Evolutionary conservation across 2,797 vertebrate genomes (phyloP).

Genomic region (Lophius americanus): DNA sequence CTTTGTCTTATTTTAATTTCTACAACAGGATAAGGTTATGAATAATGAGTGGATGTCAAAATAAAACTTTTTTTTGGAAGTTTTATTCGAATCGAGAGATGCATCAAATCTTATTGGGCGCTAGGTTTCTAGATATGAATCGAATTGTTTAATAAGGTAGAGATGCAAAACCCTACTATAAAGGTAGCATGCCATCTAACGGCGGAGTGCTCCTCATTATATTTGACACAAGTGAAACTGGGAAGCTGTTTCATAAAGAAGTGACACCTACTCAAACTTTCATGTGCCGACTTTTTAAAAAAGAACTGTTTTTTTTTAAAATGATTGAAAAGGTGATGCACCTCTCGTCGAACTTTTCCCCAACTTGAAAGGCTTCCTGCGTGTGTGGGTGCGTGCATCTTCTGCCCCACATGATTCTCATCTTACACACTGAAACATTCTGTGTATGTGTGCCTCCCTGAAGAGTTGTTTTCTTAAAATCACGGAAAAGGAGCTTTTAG

Average conservation of each 20-base stretch:
- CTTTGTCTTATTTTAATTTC: too few species aligned
- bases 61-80: too few species aligned
- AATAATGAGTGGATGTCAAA: too few species aligned
- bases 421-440: constrained; percentile 18
- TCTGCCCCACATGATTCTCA: constrained; percentile 24
- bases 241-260: neutral
- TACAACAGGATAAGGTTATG: too few species aligned
- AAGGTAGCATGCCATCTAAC: too few species aligned
- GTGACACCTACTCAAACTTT: neutral
- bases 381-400: constrained; percentile 21
- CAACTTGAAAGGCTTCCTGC: constrained; percentile 31
- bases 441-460: constrained; percentile 7
- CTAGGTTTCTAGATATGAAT: too few species aligned
- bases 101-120: too few species aligned
- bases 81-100: too few species aligned
- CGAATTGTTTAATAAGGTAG: too few species aligned
- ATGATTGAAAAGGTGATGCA: constrained; percentile 30
- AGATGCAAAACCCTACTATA: too few species aligned
- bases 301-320: constrained; percentile 13
- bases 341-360: constrained; percentile 43
- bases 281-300: constrained; percentile 6
- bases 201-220: neutral
- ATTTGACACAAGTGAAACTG: constrained; percentile 4
- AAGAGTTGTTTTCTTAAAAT: constrained; percentile 39
- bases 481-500: constrained; percentile 39